Conservation (phyloP, 1,140 invertebrate species). For the Conus ventricosus region DNA sequence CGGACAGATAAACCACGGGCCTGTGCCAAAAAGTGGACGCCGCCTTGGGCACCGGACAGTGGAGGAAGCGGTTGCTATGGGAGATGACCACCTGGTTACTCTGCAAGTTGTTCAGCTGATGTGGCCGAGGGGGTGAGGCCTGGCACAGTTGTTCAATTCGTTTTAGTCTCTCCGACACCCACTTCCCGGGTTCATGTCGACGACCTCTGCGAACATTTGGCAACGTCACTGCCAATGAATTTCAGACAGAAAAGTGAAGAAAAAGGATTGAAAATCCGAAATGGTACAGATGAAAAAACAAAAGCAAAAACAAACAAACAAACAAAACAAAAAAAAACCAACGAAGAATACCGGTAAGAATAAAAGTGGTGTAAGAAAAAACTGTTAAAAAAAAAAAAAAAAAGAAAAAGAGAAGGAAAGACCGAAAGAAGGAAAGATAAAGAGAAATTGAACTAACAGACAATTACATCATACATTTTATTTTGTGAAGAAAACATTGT, state of each 20-base stretch:
- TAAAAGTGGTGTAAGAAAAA: neutral
- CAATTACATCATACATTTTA: too few relatives aligned
- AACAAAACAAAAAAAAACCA: neutral
- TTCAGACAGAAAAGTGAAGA: neutral
- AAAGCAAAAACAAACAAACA: too few relatives aligned
- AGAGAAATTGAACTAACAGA: neutral
- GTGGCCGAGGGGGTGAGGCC: neutral
- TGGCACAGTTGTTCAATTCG: neutral
- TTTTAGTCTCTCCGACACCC: neutral
- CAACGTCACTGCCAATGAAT: neutral
- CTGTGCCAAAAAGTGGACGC: slow-evolving; percentile 26
- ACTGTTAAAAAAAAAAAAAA: neutral
- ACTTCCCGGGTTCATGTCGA: neutral
- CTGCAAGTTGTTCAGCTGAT: neutral
- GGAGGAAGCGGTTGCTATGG: slow-evolving; percentile 12
- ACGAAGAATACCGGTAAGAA: neutral
- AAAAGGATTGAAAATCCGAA: neutral
- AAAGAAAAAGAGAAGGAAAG: neutral
- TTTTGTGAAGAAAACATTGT: too few relatives aligned
- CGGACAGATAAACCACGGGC: neutral
- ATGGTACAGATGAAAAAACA: too few relatives aligned
- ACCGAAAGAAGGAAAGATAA: neutral
- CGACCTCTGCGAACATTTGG: too few relatives aligned
- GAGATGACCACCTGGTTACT: neutral
- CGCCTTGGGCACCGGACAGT: slow-evolving; percentile 24